These are phyloP conservation scores for Anthopleura sola DNA, from an alignment of 64 coral and sea anemone species.

Conservation along the genomic window DNA sequence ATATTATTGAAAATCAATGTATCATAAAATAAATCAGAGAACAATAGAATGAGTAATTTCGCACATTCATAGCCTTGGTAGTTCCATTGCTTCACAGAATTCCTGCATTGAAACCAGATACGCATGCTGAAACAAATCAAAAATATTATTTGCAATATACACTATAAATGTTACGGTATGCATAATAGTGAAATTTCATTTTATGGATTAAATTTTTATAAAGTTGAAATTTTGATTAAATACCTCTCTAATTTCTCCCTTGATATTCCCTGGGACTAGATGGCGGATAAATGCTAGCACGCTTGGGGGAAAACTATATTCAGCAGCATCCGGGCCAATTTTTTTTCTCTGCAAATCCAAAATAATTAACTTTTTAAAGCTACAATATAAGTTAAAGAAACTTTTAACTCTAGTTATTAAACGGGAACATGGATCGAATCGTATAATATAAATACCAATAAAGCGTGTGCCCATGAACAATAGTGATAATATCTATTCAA, in stretches of 20 bases:
- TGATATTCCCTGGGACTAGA: slow-evolving; percentile 10
- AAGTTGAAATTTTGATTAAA: too few species aligned
- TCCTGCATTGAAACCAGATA: slow-evolving; percentile 14
- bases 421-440: too few species aligned
- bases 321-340: slow-evolving; percentile 8
- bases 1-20: too few species aligned
- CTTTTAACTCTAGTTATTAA: too few species aligned
- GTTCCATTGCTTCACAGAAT: slow-evolving; percentile 22
- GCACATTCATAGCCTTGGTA: too few species aligned
- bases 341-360: slow-evolving; percentile 24
- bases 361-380: too few species aligned
- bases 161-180: not conserved
- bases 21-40: too few species aligned
- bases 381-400: too few species aligned
- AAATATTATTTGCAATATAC: not conserved
- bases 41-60: too few species aligned
- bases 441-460: slow-evolving; percentile 14
- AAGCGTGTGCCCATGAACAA: slow-evolving; percentile 22
- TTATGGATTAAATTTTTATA: too few species aligned
- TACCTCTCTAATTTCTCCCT: slow-evolving; percentile 32
- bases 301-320: slow-evolving; percentile 3
- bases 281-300: not conserved
- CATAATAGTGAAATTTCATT: too few species aligned
- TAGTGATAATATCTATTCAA: slow-evolving; percentile 6
- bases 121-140: slow-evolving; percentile 1